Evolutionary conservation across 1,140 invertebrate genomes (phyloP), one percentile per base, ranked within the genome.

Genomic region (Drosophila sucinea): DNA sequence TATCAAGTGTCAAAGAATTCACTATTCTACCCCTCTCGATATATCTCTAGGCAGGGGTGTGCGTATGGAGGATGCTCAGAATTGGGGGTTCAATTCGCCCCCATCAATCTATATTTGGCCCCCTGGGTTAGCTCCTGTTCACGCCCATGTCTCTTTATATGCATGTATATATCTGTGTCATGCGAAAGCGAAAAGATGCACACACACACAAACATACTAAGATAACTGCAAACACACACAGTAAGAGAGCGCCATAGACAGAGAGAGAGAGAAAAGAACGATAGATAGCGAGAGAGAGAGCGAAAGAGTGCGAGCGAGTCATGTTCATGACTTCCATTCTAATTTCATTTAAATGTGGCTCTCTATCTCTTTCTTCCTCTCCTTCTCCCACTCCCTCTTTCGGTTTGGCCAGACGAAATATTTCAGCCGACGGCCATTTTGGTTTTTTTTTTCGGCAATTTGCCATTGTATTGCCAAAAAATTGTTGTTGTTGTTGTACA

Each of bases 371-470:
- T 38, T 67, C 51, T 65, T 54, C 32, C 30, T 47, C 35, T 11
- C 35, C 10, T 10, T 38, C 35, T 10, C 35, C 3, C 3, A 3
- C 35, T 38, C 35, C 11, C 11, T 10, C 0, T 35, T 35, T 35
- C 10, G 35, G 60, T 63, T 60, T 57, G 51, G 69, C 66, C 78
- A 86, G 78, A 86, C 82, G 54, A 71, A 69, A 76, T 73, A 87
- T 71, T 89, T 77, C 81, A 87, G 80, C 77, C 84, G 77, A 33
- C 83, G 73, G 84, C 84, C 84, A 89, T 87, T 89, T 87, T 87
- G 80, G 33, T 74, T 74, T 73, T 41, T 72, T 71, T 73, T 89
- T 83, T 83, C 47, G 62, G 70, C 57, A 60, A 63, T 74, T 81
- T 81, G 44, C 44, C 44, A 51, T 51, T 51, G 44, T 51, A 51